These are phyloP conservation scores for Accipiter cooperii DNA, from an alignment of 2,113 vertebrate species.

Conservation along the genomic window DNA sequence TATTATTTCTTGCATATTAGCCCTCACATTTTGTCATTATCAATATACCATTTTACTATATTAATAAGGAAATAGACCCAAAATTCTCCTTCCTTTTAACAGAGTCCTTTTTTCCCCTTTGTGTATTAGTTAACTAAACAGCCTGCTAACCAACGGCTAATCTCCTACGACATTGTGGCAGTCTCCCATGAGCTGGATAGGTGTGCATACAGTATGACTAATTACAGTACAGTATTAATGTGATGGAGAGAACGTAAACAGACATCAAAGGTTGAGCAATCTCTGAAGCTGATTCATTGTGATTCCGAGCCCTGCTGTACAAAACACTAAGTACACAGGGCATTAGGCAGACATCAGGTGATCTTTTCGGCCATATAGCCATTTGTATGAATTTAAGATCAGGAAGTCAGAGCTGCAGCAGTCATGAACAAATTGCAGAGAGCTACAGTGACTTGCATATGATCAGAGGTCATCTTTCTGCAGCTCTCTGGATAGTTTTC, in stretches of 20 bases:
- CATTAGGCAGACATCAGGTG: neutral
- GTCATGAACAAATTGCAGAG: neutral
- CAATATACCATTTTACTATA: neutral
- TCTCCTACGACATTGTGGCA: neutral
- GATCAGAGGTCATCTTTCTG: neutral
- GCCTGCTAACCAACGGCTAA: neutral
- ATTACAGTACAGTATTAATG: neutral
- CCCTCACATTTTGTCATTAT: neutral
- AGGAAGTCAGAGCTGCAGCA: neutral
- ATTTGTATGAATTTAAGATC: neutral
- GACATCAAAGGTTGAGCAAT: neutral
- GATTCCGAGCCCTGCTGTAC: neutral
- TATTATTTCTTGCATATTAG: neutral
- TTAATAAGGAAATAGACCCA: neutral
- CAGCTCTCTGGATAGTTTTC: neutral
- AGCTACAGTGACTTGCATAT: neutral
- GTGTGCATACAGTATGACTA: neutral
- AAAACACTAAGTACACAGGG: neutral
- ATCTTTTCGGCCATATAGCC: neutral
- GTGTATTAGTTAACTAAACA: neutral
- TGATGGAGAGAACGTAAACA: neutral
- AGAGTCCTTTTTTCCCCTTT: neutral
- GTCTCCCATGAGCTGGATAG: neutral
- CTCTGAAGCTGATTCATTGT: neutral
- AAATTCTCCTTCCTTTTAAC: neutral